A percentile compares a stretch with the other conserved stretches of the same genome.
Conservation (phyloP, 2,888 invertebrate species). For the Horisme vitalbata region DNA sequence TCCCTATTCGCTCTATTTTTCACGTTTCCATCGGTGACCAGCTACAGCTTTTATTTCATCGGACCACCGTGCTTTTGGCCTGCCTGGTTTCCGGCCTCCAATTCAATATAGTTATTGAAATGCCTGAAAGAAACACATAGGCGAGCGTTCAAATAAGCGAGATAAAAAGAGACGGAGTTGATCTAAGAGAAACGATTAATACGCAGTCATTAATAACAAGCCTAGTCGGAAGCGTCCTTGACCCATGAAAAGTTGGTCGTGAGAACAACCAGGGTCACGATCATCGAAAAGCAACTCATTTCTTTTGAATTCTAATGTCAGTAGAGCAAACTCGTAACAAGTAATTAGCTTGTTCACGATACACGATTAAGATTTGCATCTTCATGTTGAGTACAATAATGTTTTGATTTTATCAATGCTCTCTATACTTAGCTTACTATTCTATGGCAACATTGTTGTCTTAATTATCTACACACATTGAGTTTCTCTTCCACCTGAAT, state of each 20-base stretch:
- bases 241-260: slow-evolving; percentile 48
- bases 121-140: no score
- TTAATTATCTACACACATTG: neutral
- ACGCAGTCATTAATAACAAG: slow-evolving; percentile 14
- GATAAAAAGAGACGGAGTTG: neutral
- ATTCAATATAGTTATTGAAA: no score
- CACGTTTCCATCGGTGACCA: no score
- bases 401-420: neutral
- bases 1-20: no score
- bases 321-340: slow-evolving; percentile 7
- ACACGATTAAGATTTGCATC: slow-evolving; percentile 7
- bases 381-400: neutral
- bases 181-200: neutral
- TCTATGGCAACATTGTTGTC: neutral
- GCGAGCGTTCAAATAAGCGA: no score
- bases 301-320: no score
- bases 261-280: slow-evolving; percentile 47
- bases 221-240: slow-evolving; percentile 50
- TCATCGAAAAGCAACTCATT: slow-evolving; percentile 32
- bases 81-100: no score
- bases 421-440: neutral
- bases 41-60: no score
- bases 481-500: no score
- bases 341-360: slow-evolving; percentile 7
- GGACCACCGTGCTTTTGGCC: no score